These are phyloP conservation scores for Paralichthys olivaceus DNA, from an alignment of 2,113 vertebrate genomes.

Conservation along the genomic window DNA sequence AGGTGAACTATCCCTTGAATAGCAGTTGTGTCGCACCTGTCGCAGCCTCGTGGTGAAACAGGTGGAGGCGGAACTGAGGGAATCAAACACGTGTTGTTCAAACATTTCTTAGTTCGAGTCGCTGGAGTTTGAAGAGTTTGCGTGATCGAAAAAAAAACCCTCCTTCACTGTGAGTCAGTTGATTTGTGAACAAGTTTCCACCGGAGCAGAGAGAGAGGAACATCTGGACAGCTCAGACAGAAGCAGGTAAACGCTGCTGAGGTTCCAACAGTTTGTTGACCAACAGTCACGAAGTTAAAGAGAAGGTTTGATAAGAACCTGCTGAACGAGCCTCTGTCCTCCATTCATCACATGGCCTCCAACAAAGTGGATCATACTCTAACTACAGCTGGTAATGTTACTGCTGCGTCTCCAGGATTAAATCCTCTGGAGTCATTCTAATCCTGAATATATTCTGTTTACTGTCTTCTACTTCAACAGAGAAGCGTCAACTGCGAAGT, in stretches of 20 bases:
- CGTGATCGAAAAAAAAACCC: background rate
- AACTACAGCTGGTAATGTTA: no score
- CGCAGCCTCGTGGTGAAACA: no score
- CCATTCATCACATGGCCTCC: background rate
- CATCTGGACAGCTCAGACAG: background rate
- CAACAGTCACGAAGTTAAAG: background rate
- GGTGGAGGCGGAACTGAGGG: background rate
- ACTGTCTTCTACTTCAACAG: background rate
- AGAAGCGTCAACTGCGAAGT: background rate
- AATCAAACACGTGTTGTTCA: no score
- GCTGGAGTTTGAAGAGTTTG: background rate
- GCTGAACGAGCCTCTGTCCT: background rate
- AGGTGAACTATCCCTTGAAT: no score
- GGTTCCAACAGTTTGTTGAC: background rate
- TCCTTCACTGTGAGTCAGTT: background rate
- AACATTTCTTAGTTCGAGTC: no score
- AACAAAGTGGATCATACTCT: background rate
- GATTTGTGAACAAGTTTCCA: background rate
- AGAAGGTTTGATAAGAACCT: no score
- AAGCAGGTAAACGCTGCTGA: background rate
- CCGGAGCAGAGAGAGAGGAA: background rate
- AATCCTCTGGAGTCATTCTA: background rate
- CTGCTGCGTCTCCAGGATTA: background rate
- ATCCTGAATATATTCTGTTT: background rate
- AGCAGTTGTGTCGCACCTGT: no score